These are phyloP conservation scores for Drosophila pseudoananassae DNA, from an alignment of 1,140 invertebrate species.

Conservation along the genomic window DNA sequence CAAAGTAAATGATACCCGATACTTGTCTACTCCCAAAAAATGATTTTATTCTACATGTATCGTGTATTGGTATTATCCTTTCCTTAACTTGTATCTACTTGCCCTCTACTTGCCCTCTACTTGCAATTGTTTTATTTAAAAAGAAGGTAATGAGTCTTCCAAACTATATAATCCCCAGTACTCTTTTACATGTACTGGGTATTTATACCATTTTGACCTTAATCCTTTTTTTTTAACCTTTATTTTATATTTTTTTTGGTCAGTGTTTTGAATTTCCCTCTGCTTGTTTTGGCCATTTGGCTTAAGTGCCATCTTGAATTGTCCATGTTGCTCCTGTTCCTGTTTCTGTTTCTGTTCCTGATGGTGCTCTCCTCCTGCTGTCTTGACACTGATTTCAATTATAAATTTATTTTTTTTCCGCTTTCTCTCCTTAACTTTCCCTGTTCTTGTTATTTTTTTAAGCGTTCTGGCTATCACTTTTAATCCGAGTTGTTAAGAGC, in stretches of 20 bases:
- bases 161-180: no score
- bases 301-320: constrained; percentile 57
- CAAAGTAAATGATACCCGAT: no score
- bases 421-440: constrained; percentile 22
- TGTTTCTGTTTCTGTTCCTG: constrained; percentile 1
- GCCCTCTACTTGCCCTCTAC: no score
- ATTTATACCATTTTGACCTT: no score
- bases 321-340: constrained; percentile 19
- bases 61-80: no score
- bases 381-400: constrained; percentile 80
- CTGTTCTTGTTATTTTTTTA: neutral
- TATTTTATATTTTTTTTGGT: neutral
- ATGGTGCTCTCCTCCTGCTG: constrained; percentile 16
- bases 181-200: no score
- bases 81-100: no score
- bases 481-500: constrained; percentile 73
- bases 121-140: no score
- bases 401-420: constrained; percentile 64
- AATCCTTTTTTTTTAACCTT: no score
- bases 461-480: constrained; percentile 57
- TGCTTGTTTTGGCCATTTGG: constrained; percentile 42
- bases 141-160: no score
- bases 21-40: no score
- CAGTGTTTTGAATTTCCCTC: neutral
- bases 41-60: no score